Evolutionary conservation across 2,113 vertebrate species (phyloP).

Genomic region (Cyrtonyx montezumae): DNA sequence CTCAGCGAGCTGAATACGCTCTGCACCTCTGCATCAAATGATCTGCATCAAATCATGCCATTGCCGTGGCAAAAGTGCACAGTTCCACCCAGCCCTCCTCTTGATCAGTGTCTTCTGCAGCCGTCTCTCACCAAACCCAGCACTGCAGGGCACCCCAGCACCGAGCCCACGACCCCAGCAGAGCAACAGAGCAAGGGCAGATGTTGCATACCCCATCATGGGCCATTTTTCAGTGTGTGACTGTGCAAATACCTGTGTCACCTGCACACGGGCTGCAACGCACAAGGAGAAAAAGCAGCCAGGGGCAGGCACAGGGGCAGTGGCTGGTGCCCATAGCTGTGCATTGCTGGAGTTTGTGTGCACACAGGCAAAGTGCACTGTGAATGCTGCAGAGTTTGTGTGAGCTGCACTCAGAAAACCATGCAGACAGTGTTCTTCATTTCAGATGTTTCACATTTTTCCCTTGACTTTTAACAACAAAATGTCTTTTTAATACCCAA

Average conservation of each 20-base stretch:
- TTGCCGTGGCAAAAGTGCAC: not conserved
- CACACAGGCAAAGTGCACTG: not conserved
- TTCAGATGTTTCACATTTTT: slow-evolving; percentile 62
- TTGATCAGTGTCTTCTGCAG: not conserved
- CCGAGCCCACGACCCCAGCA: accelerated
- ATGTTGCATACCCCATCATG: too few species aligned
- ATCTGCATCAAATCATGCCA: not conserved
- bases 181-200: not conserved
- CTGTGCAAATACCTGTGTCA: not conserved
- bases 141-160: not conserved
- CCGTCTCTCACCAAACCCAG: not conserved
- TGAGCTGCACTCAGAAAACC: not conserved
- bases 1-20: not conserved
- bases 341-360: not conserved
- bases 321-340: not conserved
- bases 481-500: slow-evolving; percentile 54
- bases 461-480: slow-evolving; percentile 44
- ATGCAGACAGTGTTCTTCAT: not conserved
- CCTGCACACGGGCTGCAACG: not conserved
- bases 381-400: not conserved
- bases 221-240: not conserved
- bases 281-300: not conserved
- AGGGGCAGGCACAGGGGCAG: not conserved
- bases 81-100: slow-evolving; percentile 6
- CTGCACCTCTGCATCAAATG: not conserved